Evolutionary conservation across 2,113 vertebrate species (phyloP).

Genomic region (Halichoeres trimaculatus): DNA sequence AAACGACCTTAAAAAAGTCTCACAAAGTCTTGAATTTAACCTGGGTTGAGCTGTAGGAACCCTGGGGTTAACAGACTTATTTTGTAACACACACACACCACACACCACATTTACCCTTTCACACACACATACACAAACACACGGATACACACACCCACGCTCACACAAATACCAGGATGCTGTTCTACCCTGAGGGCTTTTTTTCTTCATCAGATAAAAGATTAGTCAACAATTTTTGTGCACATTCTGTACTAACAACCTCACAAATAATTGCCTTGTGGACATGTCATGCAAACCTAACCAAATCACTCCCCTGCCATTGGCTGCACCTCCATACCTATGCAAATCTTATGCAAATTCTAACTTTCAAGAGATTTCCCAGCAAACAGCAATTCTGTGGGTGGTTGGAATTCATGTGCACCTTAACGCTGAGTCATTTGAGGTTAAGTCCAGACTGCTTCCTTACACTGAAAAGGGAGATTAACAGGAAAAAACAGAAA

Average conservation of each 20-base stretch:
- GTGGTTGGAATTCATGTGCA: conserved; percentile 32
- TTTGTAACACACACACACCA: background rate
- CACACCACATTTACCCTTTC: background rate
- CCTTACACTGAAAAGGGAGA: conserved; percentile 3
- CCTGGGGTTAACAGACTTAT: background rate
- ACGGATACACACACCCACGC: background rate
- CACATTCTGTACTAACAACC: conserved; percentile 35
- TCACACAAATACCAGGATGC: background rate
- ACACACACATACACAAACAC: background rate
- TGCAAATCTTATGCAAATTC: conserved; percentile 72
- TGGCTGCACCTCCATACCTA: conserved; percentile 42
- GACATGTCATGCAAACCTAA: conserved; percentile 61
- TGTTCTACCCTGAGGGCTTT: conserved; percentile 8
- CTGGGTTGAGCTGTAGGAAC: too few relatives aligned
- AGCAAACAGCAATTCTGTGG: conserved; percentile 20
- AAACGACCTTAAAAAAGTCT: too few relatives aligned
- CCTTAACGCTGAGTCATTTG: conserved; percentile 41
- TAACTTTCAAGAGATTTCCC: conserved; percentile 53
- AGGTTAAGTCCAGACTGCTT: conserved; percentile 1
- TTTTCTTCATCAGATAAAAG: conserved; percentile 51
- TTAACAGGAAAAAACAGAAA: background rate
- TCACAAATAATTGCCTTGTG: conserved; percentile 38
- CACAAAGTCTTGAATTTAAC: too few relatives aligned
- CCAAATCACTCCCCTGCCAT: conserved; percentile 50
- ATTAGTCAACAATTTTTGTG: conserved; percentile 56